Evolutionary conservation across 2,797 vertebrate genomes (phyloP).

Genomic region (Tenualosa thibaudeaui): DNA sequence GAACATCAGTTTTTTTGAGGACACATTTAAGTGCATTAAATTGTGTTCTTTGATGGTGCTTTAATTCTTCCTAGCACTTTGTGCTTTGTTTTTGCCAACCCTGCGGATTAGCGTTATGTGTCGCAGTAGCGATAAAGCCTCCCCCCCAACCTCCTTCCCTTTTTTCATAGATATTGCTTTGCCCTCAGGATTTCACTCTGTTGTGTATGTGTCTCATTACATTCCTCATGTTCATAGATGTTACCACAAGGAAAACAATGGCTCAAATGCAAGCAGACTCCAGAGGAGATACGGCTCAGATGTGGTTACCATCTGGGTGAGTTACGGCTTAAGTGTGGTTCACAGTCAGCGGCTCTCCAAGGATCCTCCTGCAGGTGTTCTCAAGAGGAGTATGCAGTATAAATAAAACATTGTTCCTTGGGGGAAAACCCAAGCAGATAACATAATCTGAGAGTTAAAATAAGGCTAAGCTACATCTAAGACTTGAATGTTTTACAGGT

Average conservation of each 20-base stretch:
- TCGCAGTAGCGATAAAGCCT: not conserved
- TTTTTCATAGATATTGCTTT: conserved; percentile 7
- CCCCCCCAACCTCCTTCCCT: not conserved
- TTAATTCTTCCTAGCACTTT: conserved; percentile 6
- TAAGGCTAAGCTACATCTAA: not conserved
- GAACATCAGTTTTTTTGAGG: not conserved
- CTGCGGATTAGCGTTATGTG: not conserved
- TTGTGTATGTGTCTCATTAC: conserved; percentile 2
- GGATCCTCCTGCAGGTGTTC: not conserved
- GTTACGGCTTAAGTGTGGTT: not conserved
- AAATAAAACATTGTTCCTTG: not conserved
- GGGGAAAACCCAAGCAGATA: not conserved
- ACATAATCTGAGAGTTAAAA: not conserved
- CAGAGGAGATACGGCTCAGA: not conserved
- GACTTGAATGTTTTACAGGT: not conserved
- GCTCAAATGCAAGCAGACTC: no score
- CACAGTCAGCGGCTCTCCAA: not conserved
- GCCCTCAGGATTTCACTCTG: not conserved
- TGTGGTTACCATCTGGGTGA: not conserved
- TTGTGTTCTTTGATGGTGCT: conserved; percentile 9
- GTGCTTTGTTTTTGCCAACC: conserved; percentile 10
- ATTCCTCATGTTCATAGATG: conserved; percentile 4
- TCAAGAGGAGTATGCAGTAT: not conserved
- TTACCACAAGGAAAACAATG: not conserved
- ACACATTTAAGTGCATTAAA: conserved; percentile 11